These are phyloP conservation scores for Macrochelys suwanniensis DNA, from an alignment of 2,797 vertebrate genomes.

Conservation along the genomic window DNA sequence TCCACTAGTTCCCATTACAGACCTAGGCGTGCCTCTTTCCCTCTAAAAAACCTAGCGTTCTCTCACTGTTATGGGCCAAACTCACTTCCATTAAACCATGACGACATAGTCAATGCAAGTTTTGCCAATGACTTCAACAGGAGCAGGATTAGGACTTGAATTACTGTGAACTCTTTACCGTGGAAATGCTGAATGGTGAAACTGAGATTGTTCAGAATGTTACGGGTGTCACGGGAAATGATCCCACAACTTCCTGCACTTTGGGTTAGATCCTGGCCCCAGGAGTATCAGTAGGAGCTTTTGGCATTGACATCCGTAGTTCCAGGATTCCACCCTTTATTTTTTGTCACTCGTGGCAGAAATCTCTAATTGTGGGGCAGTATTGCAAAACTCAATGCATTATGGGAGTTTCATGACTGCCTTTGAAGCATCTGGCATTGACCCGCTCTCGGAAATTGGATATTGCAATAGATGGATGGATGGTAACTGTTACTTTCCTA, in stretches of 20 bases:
- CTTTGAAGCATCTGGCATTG: background rate
- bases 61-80: background rate
- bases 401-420: rapidly evolving
- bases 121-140: background rate
- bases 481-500: background rate
- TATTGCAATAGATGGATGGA: background rate
- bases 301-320: background rate
- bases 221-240: background rate
- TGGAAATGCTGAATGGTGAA: background rate
- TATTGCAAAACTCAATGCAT: background rate
- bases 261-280: background rate
- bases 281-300: background rate
- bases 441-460: rapidly evolving
- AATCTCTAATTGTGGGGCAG: background rate
- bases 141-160: background rate
- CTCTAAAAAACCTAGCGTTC: background rate
- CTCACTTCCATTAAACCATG: background rate
- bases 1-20: background rate
- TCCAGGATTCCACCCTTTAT: rapidly evolving
- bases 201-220: background rate
- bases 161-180: background rate
- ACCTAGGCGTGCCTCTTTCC: background rate
- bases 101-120: background rate
- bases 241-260: background rate
- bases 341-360: background rate